Evolutionary conservation across 2,888 invertebrate genomes (phyloP), one percentile per base, ranked within the genome.

Genomic region (Vesta saturnalis): DNA sequence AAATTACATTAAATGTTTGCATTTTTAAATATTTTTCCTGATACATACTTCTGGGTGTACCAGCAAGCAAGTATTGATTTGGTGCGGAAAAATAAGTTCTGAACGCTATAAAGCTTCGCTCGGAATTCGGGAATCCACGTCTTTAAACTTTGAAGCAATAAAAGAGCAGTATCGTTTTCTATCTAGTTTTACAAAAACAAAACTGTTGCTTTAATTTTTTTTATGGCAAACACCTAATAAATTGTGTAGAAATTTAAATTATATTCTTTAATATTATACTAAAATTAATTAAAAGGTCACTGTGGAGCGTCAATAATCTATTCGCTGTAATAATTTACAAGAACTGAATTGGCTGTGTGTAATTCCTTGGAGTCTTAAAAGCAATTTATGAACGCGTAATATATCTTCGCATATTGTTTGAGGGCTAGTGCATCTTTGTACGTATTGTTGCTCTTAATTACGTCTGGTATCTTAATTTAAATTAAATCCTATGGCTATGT

Each of bases 11-110:
- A 49, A 18, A 21, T 52, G 19, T 19, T 18, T 52, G 52, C 19
- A 18, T 19, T 4, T 2, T 23, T 16, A 55, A n/a, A 21, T 56
- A 15, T 12, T 49, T 47, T 18, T 21, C 46, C 59, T 64, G 64
- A 64, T 64, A 39, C 59, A 63, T 60, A 61, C 64, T 70, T 65
- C 62, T 70, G 59, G 67, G 61, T 67, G 68, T 67, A 60, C 71
- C 64, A 64, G 65, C 61, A 72, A 64, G 65, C 58, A 72, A 77
- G 81, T 83, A 83, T 83, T 82, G 83, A 83, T 83, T 83, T 80
- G 77, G 76, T 78, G 76, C 77, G 77, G 81, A 82, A 82, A 82
- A 83, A 84, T 83, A 82, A 82, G 83, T 83, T 81, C 82, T 81
- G 66, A 83, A 82, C 82, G 80, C 81, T 82, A 82, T 81, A 82